phyloP scores from a whole-genome alignment of 2,113 vertebrate genomes.

The Chaetops frenatus region DNA sequence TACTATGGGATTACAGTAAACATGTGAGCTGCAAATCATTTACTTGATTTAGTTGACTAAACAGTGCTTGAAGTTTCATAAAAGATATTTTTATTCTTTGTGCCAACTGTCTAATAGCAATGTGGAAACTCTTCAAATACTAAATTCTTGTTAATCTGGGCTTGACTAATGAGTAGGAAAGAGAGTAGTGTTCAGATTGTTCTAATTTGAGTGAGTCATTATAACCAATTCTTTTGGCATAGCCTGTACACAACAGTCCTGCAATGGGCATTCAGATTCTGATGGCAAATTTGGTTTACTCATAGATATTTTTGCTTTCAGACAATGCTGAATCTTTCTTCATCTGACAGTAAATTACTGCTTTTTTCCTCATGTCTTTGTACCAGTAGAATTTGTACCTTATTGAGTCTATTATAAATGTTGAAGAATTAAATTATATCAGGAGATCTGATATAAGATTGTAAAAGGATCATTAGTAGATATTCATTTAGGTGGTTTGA shows the following conservation, averaged over 20 bases:
- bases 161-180: slow-evolving; percentile 27
- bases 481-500: not conserved
- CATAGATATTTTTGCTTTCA: not conserved
- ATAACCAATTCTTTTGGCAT: not conserved
- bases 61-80: not conserved
- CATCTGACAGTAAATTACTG: not conserved
- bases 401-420: not conserved
- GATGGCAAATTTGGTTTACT: not conserved
- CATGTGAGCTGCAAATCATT: not conserved
- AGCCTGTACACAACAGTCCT: not conserved
- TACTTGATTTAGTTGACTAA: slow-evolving; percentile 41
- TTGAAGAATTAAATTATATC: not conserved
- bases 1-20: not conserved
- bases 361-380: not conserved
- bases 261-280: not conserved
- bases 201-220: slow-evolving; percentile 26
- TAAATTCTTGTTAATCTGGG: not conserved
- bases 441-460: not conserved
- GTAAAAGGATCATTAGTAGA: not conserved
- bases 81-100: not conserved
- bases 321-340: not conserved
- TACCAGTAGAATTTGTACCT: not conserved
- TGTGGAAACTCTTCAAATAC: slow-evolving; percentile 27
- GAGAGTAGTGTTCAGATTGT: not conserved
- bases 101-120: slow-evolving; percentile 2